Percentiles rank a stretch among this genome's conserved stretches.
phyloP scores from a whole-genome alignment of 1,140 invertebrate species.

The Lineus longissimus region DNA sequence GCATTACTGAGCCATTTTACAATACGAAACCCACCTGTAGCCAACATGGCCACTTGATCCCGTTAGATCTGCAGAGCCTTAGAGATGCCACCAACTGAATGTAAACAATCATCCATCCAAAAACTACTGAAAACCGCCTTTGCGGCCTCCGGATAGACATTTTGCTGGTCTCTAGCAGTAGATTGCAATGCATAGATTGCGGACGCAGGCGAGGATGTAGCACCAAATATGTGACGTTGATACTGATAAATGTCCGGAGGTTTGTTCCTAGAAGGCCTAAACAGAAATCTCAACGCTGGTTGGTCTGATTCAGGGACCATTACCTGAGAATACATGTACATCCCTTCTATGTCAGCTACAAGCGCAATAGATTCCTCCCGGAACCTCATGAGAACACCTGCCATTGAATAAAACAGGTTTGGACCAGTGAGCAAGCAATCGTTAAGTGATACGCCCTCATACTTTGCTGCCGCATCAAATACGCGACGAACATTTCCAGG shows the following conservation, averaged over 20 bases:
- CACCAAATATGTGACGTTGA: conserved; percentile 22
- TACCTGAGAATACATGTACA: conserved; percentile 31
- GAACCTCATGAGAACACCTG: conserved; percentile 28
- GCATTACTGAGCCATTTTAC: conserved; percentile 16
- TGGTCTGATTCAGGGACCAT: conserved; percentile 14
- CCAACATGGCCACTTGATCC: background rate
- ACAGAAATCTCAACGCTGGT: conserved; percentile 17
- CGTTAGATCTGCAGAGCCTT: conserved; percentile 9
- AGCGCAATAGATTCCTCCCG: conserved; percentile 25
- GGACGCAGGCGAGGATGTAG: conserved; percentile 21
- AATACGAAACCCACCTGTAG: conserved; percentile 15
- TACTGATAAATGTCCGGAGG: conserved; percentile 11
- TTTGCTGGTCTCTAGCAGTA: conserved; percentile 11
- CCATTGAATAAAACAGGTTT: conserved; percentile 39
- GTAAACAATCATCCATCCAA: conserved; percentile 22
- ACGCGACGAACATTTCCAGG: conserved; percentile 23
- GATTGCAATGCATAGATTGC: conserved; percentile 18
- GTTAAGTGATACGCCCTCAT: conserved; percentile 31
- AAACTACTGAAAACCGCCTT: conserved; percentile 17
- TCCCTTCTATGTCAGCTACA: conserved; percentile 20
- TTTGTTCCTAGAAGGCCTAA: conserved; percentile 16
- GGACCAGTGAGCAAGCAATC: conserved; percentile 33
- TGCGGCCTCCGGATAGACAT: background rate
- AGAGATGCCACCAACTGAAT: background rate
- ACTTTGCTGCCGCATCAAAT: conserved; percentile 24